Conservation (phyloP, 2,113 vertebrate genomes). For the Cottus gobio region DNA sequence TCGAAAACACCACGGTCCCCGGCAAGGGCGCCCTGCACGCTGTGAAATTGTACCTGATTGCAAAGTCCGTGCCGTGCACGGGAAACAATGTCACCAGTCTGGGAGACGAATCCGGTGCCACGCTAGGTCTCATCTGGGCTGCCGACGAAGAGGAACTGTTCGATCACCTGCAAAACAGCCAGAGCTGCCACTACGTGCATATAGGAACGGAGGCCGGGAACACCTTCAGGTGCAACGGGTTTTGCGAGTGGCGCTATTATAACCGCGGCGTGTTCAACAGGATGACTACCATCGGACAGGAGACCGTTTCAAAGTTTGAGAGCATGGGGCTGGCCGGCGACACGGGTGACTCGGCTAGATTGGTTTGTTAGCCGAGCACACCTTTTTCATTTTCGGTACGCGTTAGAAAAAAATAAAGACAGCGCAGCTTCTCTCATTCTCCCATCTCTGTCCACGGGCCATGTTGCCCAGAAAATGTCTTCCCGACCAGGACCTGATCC, state of each 20-base stretch:
- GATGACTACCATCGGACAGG: neutral
- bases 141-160: slow-evolving; percentile 5
- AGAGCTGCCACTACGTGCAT: neutral
- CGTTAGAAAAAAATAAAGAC: too few species aligned
- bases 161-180: neutral
- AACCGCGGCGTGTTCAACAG: neutral
- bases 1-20: neutral
- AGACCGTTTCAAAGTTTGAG: rapidly evolving
- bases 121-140: too few species aligned
- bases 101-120: too few species aligned
- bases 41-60: too few species aligned
- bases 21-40: neutral
- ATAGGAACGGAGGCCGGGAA: neutral
- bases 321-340: neutral
- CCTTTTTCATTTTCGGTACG: too few species aligned
- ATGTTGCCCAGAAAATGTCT: slow-evolving; percentile 2
- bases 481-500: slow-evolving; percentile 5
- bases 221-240: slow-evolving; percentile 6
- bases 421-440: too few species aligned
- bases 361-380: too few species aligned
- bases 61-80: too few species aligned
- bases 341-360: slow-evolving; percentile 15
- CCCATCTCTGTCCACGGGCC: too few species aligned
- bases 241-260: slow-evolving; percentile 9
- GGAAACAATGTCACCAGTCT: too few species aligned